A percentile compares a stretch with the other conserved stretches of the same genome.
Evolutionary conservation across 1,140 invertebrate species (phyloP).

Genomic region (Epicauta chinensis): DNA sequence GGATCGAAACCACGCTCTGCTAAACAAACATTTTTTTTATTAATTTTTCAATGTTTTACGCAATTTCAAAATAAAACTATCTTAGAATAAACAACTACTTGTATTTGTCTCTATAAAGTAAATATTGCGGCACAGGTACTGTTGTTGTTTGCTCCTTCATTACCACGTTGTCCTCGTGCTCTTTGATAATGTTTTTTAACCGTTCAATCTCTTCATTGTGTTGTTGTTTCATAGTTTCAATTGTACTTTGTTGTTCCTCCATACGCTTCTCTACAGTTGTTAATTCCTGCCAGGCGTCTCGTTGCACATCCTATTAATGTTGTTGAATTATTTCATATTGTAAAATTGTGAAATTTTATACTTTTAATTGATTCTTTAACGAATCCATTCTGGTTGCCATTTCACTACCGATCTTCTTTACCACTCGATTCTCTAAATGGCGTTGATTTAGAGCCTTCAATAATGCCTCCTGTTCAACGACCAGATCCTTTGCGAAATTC

Average conservation of each 20-base stretch:
- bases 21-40: constrained; percentile 12
- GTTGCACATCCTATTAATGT: constrained; percentile 46
- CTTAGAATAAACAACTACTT: constrained; percentile 16
- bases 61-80: too few species aligned
- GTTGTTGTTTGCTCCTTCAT: constrained; percentile 17
- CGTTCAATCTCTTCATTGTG: constrained; percentile 47
- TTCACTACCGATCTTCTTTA: constrained; percentile 46
- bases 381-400: constrained; percentile 47
- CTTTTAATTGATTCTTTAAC: constrained; percentile 50
- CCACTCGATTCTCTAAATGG: constrained; percentile 48
- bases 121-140: constrained; percentile 30
- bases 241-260: constrained; percentile 45
- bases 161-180: constrained; percentile 47
- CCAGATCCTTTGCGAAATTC: constrained; percentile 49
- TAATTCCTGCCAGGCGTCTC: constrained; percentile 48
- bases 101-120: constrained; percentile 37
- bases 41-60: too few species aligned
- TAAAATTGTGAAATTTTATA: constrained; percentile 23
- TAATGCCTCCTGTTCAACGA: constrained; percentile 49
- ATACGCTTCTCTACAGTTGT: constrained; percentile 48
- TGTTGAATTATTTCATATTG: background rate
- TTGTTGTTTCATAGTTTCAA: constrained; percentile 46
- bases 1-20: constrained; percentile 29
- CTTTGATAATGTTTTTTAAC: constrained; percentile 46
- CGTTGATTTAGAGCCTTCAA: constrained; percentile 43